Evolutionary conservation across 1,140 invertebrate genomes (phyloP).

Genomic region (Dinoponera quadriceps): DNA sequence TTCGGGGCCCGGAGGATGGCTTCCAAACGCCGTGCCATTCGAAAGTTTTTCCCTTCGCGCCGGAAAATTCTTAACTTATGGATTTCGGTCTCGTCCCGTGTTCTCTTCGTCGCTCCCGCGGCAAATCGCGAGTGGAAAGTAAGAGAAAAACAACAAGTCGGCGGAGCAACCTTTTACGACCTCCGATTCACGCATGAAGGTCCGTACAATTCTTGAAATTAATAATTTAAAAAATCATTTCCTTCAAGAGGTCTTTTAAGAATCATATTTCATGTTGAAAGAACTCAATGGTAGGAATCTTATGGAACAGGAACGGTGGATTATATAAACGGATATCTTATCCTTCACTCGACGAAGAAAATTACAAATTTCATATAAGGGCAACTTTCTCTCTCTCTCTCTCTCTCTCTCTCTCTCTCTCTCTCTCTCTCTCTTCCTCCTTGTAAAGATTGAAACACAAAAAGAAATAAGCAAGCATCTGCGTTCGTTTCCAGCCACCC

Average conservation of each 20-base stretch:
- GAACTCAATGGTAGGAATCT: background rate
- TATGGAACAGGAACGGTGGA: conserved; percentile 39
- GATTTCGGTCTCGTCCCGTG: conserved; percentile 79
- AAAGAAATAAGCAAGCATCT: conserved; percentile 28
- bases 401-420: conserved; percentile 18
- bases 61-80: conserved; percentile 84
- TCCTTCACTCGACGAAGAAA: conserved; percentile 10
- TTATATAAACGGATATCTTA: conserved; percentile 17
- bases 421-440: background rate
- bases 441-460: conserved; percentile 24
- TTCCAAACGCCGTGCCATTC: conserved; percentile 80
- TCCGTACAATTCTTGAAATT: too few relatives aligned
- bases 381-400: conserved; percentile 26
- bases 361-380: conserved; percentile 30
- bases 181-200: too few relatives aligned
- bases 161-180: too few relatives aligned
- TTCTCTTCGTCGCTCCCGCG: background rate
- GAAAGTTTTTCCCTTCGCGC: conserved; percentile 83
- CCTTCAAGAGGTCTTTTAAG: too few relatives aligned
- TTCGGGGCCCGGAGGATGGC: conserved; percentile 75
- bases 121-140: conserved; percentile 62
- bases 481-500: background rate
- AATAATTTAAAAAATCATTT: too few relatives aligned
- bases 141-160: conserved; percentile 26
- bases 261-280: too few relatives aligned